Base-by-base conservation (phyloP, 53 echinoderm and acorn worm species). In the Holothuria leucospilota region DNA sequence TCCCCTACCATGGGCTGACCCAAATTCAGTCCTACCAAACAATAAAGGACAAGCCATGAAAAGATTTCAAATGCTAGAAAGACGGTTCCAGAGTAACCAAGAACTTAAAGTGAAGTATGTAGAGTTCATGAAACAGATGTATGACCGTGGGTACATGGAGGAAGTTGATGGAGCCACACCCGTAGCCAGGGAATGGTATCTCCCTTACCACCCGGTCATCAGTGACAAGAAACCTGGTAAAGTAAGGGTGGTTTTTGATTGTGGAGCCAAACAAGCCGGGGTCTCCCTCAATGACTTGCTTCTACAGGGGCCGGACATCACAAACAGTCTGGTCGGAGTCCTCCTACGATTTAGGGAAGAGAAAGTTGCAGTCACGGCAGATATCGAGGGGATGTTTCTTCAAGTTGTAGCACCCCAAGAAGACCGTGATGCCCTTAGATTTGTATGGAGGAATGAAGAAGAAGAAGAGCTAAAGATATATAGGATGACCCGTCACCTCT, bases 321-420 rank as follows among this genome's bases (percentile, higher is more conserved):
- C 86, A 23, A n/a, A 90, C 66, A 81, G 30, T 38, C 29, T 86
- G 52, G 39, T 70, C 60, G 85, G 69, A 28, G 53, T 85, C 5
- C 27, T 85, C 39, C 59, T 72, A 39, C 56, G 71, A 41, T 86
- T 86, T 63, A 40, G 78, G 49, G 69, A 86, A 59, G 62, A 86
- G 26, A 78, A 59, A 61, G 63, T 78, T 46, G 87, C 62, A 8
- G n/a, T 87, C 16, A 83, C 62, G 25, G 89, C 86, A 9, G 89
- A 86, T 51, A 89, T 81, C 28, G 82, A 85, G 59, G 82, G 15
- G n/a, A 92, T 92, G 92, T 92, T 89, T 58, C 86, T 87, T 51
- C 92, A 92, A 62, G 92, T 92, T 15, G 51, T 77, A 58, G 91
- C 87, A 67, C 84, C 91, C 28, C 67, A 82, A 87, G 28, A 39